Base-by-base conservation (phyloP, 2,888 invertebrate genomes). In the Mythimna impura region DNA sequence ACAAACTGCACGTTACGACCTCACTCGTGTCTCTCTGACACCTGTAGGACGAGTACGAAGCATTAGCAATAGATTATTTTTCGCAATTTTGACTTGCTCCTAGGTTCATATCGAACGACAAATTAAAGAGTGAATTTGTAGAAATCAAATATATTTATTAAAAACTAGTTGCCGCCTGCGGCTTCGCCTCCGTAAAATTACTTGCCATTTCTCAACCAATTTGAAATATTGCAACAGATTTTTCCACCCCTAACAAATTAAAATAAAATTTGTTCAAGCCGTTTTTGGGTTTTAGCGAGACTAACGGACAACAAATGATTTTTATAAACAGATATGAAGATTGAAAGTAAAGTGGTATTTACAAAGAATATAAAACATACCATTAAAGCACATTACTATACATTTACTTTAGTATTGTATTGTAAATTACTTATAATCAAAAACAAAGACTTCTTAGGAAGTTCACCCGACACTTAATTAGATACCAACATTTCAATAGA, bases 401-500 rank as follows among this genome's bases (percentile, higher is more conserved):
- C 57, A 71, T 71, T 71, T 43, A 30, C 30, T 36, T 81, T 66
- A 40, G 58, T 63, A 69, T 77, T 81, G 65, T 72, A 66, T 74
- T 73, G 65, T 72, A 69, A 73, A 72, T 68, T 40, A 75, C 61
- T 9, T 66, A 74, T 34, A 70, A 71, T 68, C 7, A 62, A 69
- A 73, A 72, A 69, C 73, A 64, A 61, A 17, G 57, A 52, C 36
- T 84, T 76, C 85, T 66, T 25, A 36, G 71, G 68, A 84, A 76
- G 36, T 74, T 57, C 72, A 85, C 76, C 47, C 76, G 83, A 85
- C 76, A 80, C 77, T 57, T 73, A 77, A 85, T 82, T 73, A 85
- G 85, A 84, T 75, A 80, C 80, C 73, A 58, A 22, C 66, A 68
- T 67, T 80, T 84, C 84, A 68, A 69, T 75, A 69, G 83, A 83